These are phyloP conservation scores for Ianthella basta DNA, from an alignment of 37 sponge, comb jelly and placozoan species.

Conservation along the genomic window DNA sequence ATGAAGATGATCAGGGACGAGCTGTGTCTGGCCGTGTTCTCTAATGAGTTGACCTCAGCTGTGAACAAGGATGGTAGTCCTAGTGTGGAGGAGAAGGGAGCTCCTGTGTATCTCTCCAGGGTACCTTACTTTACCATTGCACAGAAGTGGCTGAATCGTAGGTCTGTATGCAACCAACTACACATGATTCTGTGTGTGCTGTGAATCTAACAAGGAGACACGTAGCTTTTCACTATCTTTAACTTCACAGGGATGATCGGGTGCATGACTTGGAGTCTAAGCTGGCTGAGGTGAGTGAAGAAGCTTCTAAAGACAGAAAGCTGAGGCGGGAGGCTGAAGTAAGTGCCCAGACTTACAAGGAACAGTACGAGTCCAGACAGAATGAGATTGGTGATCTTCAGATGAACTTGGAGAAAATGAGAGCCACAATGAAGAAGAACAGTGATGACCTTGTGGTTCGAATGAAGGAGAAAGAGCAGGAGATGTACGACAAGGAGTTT, in stretches of 20 bases:
- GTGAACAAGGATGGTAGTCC: neutral
- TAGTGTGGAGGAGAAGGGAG: neutral
- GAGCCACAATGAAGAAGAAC: neutral
- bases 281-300: conserved; percentile 45
- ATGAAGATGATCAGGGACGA: conserved; percentile 66
- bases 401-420: neutral
- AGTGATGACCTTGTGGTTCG: neutral
- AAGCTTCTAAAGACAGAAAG: neutral
- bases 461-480: neutral
- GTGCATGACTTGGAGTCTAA: conserved; percentile 37
- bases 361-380: neutral
- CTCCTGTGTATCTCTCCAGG: neutral
- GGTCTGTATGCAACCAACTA: too few relatives aligned
- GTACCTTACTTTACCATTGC: conserved; percentile 63
- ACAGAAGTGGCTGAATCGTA: conserved; percentile 40
- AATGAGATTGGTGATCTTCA: neutral
- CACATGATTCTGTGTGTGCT: too few relatives aligned
- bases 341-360: neutral
- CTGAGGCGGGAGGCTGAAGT: neutral
- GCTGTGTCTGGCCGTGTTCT: conserved; percentile 49
- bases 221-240: neutral
- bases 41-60: conserved; percentile 27
- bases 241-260: conserved; percentile 29
- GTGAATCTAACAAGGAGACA: neutral
- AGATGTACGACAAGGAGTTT: conserved; percentile 1